phyloP scores from a whole-genome alignment of 2,113 vertebrate genomes.

The Eurypyga helias region DNA sequence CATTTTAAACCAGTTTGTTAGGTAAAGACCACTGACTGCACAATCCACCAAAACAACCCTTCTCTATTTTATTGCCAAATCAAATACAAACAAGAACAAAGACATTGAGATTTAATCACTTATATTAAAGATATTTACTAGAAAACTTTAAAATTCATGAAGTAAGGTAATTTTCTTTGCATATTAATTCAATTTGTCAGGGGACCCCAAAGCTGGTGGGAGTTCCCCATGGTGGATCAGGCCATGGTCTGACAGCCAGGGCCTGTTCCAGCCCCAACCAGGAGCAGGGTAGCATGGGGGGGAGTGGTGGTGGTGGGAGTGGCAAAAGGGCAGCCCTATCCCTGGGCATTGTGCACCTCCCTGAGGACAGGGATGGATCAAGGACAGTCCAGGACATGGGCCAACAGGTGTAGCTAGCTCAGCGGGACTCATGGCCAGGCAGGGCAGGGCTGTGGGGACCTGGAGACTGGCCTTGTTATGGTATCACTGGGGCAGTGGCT shows the following conservation, averaged over 20 bases:
- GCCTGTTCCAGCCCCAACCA: background rate
- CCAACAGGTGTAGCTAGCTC: fast-evolving
- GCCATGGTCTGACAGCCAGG: background rate
- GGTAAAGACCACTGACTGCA: background rate
- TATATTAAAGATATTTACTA: background rate
- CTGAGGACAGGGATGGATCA: fast-evolving
- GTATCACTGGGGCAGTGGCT: fast-evolving
- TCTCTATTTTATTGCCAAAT: background rate
- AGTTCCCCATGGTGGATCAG: fast-evolving
- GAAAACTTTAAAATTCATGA: background rate
- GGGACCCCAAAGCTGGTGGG: background rate
- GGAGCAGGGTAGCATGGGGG: fast-evolving
- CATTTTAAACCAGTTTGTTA: background rate
- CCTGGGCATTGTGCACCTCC: fast-evolving
- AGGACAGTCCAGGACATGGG: fast-evolving
- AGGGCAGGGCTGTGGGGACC: background rate
- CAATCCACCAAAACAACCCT: background rate
- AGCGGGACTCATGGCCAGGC: fast-evolving
- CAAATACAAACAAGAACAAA: background rate
- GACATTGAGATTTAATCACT: background rate
- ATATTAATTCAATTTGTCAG: background rate
- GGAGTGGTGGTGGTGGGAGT: too few species aligned
- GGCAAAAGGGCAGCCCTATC: background rate
- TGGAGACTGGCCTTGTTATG: fast-evolving
- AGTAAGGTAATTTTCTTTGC: background rate